phyloP scores from a whole-genome alignment of 2,888 invertebrate genomes.

The Empis livida region DNA sequence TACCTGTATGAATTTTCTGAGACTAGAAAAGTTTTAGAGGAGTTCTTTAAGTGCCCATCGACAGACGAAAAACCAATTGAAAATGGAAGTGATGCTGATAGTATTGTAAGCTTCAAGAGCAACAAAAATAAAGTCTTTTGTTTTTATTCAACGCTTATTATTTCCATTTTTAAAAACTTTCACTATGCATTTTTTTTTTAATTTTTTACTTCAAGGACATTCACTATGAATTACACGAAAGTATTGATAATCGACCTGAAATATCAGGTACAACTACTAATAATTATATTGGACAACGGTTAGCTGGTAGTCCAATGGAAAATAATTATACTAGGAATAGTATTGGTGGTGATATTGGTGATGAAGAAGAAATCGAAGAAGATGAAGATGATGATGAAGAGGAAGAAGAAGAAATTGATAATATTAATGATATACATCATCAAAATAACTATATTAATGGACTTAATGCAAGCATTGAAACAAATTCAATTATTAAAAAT shows the following conservation, averaged over 20 bases:
- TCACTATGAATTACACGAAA: conserved; percentile 14
- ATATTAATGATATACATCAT: conserved; percentile 6
- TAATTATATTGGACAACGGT: conserved; percentile 13
- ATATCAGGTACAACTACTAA: conserved; percentile 1
- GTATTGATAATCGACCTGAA: conserved; percentile 6
- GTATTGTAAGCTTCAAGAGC: conserved; percentile 26
- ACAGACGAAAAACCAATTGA: conserved; percentile 44
- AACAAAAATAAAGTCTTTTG: conserved; percentile 2
- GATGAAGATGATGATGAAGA: conserved; percentile 17
- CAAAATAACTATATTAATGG: conserved; percentile 8
- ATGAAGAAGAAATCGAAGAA: conserved; percentile 19
- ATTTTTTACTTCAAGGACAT: conserved; percentile 13
- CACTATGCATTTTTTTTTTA: conserved; percentile 1
- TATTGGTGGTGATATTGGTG: conserved; percentile 23
- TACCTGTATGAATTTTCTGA: conserved; percentile 85
- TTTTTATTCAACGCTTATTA: conserved; percentile 1
- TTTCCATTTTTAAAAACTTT: neutral
- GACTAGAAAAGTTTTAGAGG: conserved; percentile 79
- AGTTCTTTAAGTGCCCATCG: conserved; percentile 75
- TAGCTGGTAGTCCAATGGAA: conserved; percentile 11
- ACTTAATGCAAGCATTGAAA: conserved; percentile 6
- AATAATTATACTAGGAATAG: neutral
- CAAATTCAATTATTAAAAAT: conserved; percentile 7
- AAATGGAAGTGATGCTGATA: conserved; percentile 36
- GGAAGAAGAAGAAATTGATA: conserved; percentile 4